phyloP scores from a whole-genome alignment of 1,140 invertebrate genomes.

The Hormaphis cornu region DNA sequence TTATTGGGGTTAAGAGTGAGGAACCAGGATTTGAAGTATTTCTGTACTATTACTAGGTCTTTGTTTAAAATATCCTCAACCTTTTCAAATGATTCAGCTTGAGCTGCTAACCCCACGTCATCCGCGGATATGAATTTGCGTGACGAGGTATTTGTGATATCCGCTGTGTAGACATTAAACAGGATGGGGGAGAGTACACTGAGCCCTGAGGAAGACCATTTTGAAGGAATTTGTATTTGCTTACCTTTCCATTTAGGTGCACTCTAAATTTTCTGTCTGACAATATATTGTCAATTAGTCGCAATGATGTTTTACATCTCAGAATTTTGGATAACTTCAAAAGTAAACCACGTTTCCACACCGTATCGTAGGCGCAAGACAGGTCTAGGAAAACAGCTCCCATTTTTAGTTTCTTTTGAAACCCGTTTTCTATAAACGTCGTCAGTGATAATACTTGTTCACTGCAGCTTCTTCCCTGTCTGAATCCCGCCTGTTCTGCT shows the following conservation, averaged over 20 bases:
- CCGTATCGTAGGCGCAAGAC: conserved; percentile 7
- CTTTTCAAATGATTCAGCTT: not conserved
- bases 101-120: not conserved
- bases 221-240: not conserved
- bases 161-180: not conserved
- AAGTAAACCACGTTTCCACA: too few relatives aligned
- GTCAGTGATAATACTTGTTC: conserved; percentile 26
- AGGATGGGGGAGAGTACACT: not conserved
- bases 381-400: conserved; percentile 5
- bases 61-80: not conserved
- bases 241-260: too few relatives aligned
- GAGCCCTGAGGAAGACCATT: too few relatives aligned
- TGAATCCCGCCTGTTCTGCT: conserved; percentile 28
- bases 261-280: too few relatives aligned
- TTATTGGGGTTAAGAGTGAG: not conserved
- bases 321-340: conserved; percentile 1
- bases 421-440: conserved; percentile 19
- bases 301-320: not conserved
- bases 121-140: not conserved
- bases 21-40: not conserved
- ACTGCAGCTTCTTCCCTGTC: conserved; percentile 17
- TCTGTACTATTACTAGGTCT: not conserved
- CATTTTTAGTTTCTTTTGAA: conserved; percentile 9
- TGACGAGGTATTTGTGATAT: not conserved
- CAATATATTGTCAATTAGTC: conserved; percentile 20